These are phyloP conservation scores for Parochlus steinenii DNA, from an alignment of 2,888 invertebrate genomes.

Conservation along the genomic window DNA sequence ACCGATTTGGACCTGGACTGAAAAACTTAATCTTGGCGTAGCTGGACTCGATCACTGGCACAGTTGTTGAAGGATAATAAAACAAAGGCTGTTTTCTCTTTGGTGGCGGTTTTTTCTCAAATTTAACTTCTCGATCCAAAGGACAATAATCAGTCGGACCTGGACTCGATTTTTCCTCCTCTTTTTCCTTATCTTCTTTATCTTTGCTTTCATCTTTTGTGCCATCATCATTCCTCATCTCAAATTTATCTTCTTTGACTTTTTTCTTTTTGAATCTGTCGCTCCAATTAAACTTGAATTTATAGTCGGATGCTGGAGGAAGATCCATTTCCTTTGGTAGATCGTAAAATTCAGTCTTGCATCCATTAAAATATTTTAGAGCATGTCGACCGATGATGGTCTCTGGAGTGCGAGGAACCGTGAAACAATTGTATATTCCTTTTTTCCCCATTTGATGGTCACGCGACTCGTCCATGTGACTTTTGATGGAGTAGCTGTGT, in stretches of 20 bases:
- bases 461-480: background rate
- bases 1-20: slow-evolving; percentile 5
- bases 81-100: too few relatives aligned
- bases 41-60: slow-evolving; percentile 3
- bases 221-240: too few relatives aligned
- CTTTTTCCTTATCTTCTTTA: too few relatives aligned
- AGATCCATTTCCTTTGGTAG: background rate
- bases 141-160: too few relatives aligned
- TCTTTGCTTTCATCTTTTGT: too few relatives aligned
- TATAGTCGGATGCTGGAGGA: too few relatives aligned
- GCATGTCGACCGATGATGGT: slow-evolving; percentile 5
- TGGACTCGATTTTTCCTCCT: too few relatives aligned
- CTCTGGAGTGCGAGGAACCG: slow-evolving; percentile 5
- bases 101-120: too few relatives aligned
- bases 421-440: slow-evolving; percentile 9
- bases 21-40: slow-evolving; percentile 1
- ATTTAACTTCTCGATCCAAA: too few relatives aligned
- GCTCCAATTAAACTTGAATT: too few relatives aligned
- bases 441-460: slow-evolving; percentile 1
- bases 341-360: slow-evolving; percentile 8
- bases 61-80: slow-evolving; percentile 8
- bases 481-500: slow-evolving; percentile 1
- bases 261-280: too few relatives aligned
- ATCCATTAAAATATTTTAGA: slow-evolving; percentile 2
- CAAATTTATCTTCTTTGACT: too few relatives aligned